Base-by-base conservation (phyloP, 2,113 vertebrate species). In the Nettapus auritus region DNA sequence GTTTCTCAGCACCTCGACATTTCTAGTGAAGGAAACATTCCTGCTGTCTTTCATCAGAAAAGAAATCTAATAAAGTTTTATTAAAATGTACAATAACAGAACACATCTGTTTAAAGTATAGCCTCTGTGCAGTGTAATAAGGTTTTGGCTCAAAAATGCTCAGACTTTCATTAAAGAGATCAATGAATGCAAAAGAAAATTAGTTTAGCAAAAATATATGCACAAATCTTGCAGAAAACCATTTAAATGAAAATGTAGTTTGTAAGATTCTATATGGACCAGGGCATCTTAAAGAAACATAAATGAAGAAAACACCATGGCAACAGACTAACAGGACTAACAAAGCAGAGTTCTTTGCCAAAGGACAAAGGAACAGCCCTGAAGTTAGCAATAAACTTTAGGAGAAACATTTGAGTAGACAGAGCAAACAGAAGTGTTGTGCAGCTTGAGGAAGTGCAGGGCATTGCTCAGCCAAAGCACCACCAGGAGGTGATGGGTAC, bases 31-130 rank as follows among this genome's bases (percentile, higher is more conserved):
- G 50, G 67, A 94, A 98, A 93, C 44, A 84, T 90, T 96, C 90
- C 94, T 93, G 70, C 71, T 94, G 90, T 83, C 90, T 95, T 92
- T 93, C 71, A 60, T 93, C 77, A 96, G 64, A 97, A 93, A 18
- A 88, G 86, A 94, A 97, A 97, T 92, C 87, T 89, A 97, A 97
- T 97, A 91, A 97, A 92, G 66, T 97, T 97, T 97, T 97, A 97
- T 97, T 97, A 96, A 97, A 97, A 97, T 85, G 64, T 96, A 94
- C 69, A 96, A 75, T 91, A 93, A 96, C 64, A 89, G 81, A 97
- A 92, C 81, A 95, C 63, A 85, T 80, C 96, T 77, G 88, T 92
- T 97, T 97, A 93, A 97, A 97, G 71, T 28, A 95, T 88, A 94
- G 55, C 89, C 80, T 96, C 90, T 93, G 57, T 93, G 79, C 48